Percentiles rank a stretch among this genome's conserved stretches.
phyloP scores from a whole-genome alignment of 2,113 vertebrate species.

The Phylloscopus whistleri region DNA sequence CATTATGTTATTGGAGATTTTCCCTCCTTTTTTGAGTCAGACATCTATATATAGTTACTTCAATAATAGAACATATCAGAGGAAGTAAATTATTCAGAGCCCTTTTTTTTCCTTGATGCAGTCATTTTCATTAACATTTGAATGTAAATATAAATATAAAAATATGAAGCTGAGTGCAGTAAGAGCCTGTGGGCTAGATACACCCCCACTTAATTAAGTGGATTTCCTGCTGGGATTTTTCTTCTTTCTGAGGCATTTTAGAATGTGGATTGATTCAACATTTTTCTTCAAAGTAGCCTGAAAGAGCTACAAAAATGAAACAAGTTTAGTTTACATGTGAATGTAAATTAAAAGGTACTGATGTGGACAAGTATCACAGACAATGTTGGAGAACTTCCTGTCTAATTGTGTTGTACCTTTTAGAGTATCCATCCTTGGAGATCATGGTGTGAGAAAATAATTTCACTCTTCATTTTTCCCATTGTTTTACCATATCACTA shows the following conservation, averaged over 20 bases:
- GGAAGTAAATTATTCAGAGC: not conserved
- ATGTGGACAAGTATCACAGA: not conserved
- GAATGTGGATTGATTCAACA: constrained; percentile 14
- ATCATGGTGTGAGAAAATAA: not conserved
- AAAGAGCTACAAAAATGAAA: not conserved
- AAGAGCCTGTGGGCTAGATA: constrained; percentile 39
- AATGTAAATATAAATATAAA: constrained; percentile 37
- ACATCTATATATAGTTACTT: not conserved
- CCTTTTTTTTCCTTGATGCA: not conserved
- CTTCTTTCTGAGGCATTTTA: constrained; percentile 17
- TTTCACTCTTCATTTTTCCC: not conserved
- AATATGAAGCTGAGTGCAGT: not conserved
- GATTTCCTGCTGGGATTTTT: constrained; percentile 60
- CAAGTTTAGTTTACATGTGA: not conserved
- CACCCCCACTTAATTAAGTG: constrained; percentile 51
- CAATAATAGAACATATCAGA: not conserved
- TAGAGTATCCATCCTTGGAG: not conserved
- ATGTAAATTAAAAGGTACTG: not conserved
- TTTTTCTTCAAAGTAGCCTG: constrained; percentile 29
- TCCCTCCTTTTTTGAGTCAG: not conserved
- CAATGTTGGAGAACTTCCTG: not conserved
- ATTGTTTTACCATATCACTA: not conserved
- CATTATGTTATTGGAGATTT: not conserved
- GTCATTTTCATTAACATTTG: not conserved
- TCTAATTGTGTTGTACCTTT: not conserved